phyloP scores from a whole-genome alignment of 2,888 invertebrate genomes.

The Plutella xylostella region DNA sequence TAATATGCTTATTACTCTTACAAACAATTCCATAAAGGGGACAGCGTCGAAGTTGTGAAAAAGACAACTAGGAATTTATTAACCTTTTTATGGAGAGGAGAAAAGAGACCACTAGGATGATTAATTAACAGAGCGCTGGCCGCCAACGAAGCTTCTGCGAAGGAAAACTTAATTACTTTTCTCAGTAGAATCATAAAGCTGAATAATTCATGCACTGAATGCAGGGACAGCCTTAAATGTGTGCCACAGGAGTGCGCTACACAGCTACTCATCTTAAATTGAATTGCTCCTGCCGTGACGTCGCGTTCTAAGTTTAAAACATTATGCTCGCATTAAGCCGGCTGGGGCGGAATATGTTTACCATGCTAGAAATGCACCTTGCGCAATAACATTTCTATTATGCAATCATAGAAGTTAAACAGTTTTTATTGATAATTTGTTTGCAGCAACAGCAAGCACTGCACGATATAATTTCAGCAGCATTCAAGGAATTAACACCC shows the following conservation, averaged over 20 bases:
- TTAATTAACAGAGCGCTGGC: conserved; percentile 52
- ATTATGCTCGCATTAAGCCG: background rate
- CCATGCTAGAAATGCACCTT: too few species aligned
- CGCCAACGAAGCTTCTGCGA: conserved; percentile 39
- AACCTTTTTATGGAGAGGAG: conserved; percentile 48
- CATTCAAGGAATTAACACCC: too few species aligned
- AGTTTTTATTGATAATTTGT: too few species aligned
- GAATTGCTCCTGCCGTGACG: conserved; percentile 30
- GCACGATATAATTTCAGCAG: too few species aligned
- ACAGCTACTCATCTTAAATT: conserved; percentile 29
- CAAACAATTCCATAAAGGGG: conserved; percentile 39
- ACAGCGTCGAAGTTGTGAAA: conserved; percentile 38
- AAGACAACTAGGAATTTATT: conserved; percentile 40
- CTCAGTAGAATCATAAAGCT: conserved; percentile 50
- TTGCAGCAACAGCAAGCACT: too few species aligned
- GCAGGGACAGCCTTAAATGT: conserved; percentile 30
- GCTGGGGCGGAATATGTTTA: too few species aligned
- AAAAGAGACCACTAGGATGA: conserved; percentile 46
- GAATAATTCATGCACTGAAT: conserved; percentile 47
- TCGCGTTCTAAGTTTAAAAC: conserved; percentile 3
- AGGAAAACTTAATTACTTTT: conserved; percentile 61
- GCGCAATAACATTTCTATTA: too few species aligned
- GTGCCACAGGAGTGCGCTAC: conserved; percentile 23
- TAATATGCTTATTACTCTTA: too few species aligned
- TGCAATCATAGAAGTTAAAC: too few species aligned